Base-by-base conservation (phyloP, 1,140 invertebrate species). In the Halyomorpha halys region DNA sequence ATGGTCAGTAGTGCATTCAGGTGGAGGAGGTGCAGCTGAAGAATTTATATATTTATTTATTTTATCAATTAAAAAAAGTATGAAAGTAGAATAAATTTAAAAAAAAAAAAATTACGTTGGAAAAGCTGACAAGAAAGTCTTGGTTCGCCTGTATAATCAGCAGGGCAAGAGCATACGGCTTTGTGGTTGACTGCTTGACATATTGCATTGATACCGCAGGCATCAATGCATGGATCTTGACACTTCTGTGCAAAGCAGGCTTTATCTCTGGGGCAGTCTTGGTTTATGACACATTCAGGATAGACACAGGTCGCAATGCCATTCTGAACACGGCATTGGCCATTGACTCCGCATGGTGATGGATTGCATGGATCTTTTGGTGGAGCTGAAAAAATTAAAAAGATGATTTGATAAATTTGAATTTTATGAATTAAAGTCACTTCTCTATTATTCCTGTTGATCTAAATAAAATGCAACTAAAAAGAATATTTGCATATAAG, bases 181-280 rank as follows among this genome's bases (percentile, higher is more conserved):
- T 84, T 84, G 71, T 94, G 91, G 71, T 91, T 89, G 9, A 90
- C 80, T 16, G 83, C 83, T 64, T 84, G 82, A 71, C 92, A 95
- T 16, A 93, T 76, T 5, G 91, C 87, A 73, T 94, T 94, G 0
- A 91, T 70, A 47, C 91, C 90, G 70, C 90, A 93, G 45, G 86
- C 81, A 67, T 84, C 86, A 49, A 84, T 77, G 68, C 89, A 92
- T 34, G 90, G 89, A 75, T 92, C 87, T 65, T 81, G 76, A 71
- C 90, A 93, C 74, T 89, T 88, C 68, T 87, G 86, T 34, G 80
- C 82, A 67, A 87, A 86, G 72, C 91, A 94, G 0, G 89, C 83
- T 62, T 85, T 83, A 69, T 91, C 83, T 54, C 86, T 79, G 0
- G 87, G 80, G 77, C 91, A 94, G 67, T 91, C 89, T 53, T 86